Base-by-base conservation (phyloP, 2,888 invertebrate genomes). In the Nomada fucata region DNA sequence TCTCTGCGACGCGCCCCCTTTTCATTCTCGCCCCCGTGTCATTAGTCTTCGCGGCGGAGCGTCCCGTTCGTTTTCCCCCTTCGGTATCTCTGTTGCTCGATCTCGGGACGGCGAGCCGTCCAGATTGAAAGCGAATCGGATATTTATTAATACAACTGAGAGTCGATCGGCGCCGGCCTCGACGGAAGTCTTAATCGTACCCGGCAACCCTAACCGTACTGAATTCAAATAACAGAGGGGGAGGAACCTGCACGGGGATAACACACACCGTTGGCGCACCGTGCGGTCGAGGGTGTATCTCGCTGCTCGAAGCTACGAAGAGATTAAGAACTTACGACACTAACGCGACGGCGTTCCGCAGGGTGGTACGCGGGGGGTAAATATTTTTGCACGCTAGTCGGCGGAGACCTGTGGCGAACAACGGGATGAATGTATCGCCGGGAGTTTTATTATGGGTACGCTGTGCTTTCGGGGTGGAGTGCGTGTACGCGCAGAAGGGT, bases 41-140 rank as follows among this genome's bases (percentile, higher is more conserved):
- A 70, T 70, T 79, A 82, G 82, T 79, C 73, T 76, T 70, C 59
- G 59, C 61, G 42, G 55, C 53, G 26, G 71, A 61, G 55, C 65
- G 42, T 77, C 50, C 42, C 67, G 29, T 65, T 44, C 26, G n/a
- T 23, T 23, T 13, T 42, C 15, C 57, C 57, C 63, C 68, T n/a
- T 44, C 59, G n/a, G 44, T 36, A 42, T 36, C 67, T 68, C 18
- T 9, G 7, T 36, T 3, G 44, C 50, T 69, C 36, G 18, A 65
- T 15, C 36, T 11, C 36, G 13, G 20, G 29, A 4, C 47, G 42
- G 53, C n/a, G 23, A 26, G 50, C 64, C 64, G 20, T 69, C 76
- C 60, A 79, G 79, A 88, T 78, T 72, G 84, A 76, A 76, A 79
- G 82, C 88, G 86, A 88, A 88, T 87, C 85, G 80, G 83, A 88